Base-by-base conservation (phyloP, 92 coral and sea anemone genomes). In the Montipora capitata region DNA sequence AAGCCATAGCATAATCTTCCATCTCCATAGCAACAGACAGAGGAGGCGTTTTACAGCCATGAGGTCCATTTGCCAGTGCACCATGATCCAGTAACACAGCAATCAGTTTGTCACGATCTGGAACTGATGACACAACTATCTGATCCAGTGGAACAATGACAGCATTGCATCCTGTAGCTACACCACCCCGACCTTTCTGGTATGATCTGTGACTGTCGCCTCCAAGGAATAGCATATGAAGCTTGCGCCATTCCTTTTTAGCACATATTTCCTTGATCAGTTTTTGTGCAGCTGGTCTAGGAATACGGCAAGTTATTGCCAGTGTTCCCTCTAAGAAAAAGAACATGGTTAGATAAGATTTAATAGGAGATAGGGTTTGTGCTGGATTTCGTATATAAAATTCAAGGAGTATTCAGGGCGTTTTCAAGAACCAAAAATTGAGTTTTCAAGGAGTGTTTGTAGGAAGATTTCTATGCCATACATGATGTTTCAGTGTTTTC, bases 11-110 rank as follows among this genome's bases (percentile, higher is more conserved):
- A 72, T 87, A 91, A 6, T 88, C 79, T 70, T 91, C 94, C 85
- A 61, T 81, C 74, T 87, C 94, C 88, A 91, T 59, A 18, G 95
- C 95, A 79, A 85, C n/a, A 10, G 84, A 51, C 58, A 94, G 54
- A 2, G 97, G 97, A 4, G 72, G 89, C 9, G 79, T 71, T 35
- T 94, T 81, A 63, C 87, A 87, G 17, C 87, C 82, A 14, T 61
- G 87, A n/a, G 69, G 79, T 7, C 97, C 95, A 74, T 86, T 86
- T 44, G 92, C 90, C 15, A 69, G 67, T 41, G 91, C 95, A 5
- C 97, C 97, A 75, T 94, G 97, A 73, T 92, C 97, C 56, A 94
- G 83, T 57, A 94, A 42, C 68, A 89, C 90, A n/a, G 82, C 88
- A 45, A 86, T 72, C 17, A 94, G 83, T 17, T 94, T 87, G 57